These are phyloP conservation scores for Aplochiton taeniatus DNA, from an alignment of 2,797 vertebrate genomes.

Conservation along the genomic window DNA sequence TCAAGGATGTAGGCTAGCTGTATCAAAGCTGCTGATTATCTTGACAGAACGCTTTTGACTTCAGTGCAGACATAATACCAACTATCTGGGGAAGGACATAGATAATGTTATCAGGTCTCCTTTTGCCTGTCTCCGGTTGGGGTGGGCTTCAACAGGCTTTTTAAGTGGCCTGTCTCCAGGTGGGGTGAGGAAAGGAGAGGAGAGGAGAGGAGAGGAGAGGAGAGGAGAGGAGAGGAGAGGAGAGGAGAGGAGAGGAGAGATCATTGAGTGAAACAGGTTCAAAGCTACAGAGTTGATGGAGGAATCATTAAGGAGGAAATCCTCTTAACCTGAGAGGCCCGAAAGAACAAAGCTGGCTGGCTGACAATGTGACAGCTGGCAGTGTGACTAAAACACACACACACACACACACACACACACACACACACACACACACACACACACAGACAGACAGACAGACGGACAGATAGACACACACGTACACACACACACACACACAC, in stretches of 20 bases:
- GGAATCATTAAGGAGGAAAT: neutral
- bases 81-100: too few relatives aligned
- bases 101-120: too few relatives aligned
- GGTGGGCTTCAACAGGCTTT: too few relatives aligned
- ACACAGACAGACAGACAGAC: neutral
- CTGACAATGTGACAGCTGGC: too few relatives aligned
- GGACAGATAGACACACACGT: neutral
- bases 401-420: neutral
- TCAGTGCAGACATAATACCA: too few relatives aligned
- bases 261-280: neutral
- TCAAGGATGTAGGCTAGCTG: too few relatives aligned
- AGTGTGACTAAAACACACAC: neutral
- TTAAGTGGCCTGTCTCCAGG: too few relatives aligned
- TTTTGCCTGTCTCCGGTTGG: too few relatives aligned
- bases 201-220: slow-evolving; percentile 1
- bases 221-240: neutral
- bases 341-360: too few relatives aligned
- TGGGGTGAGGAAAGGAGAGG: neutral
- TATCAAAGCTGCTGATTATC: too few relatives aligned
- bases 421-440: neutral
- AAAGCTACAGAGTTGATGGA: neutral
- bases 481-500: slow-evolving; percentile 5
- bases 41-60: too few relatives aligned
- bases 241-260: neutral
- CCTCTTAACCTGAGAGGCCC: too few relatives aligned